phyloP scores from a whole-genome alignment of 2,113 vertebrate species.

The Alligator mississippiensis region DNA sequence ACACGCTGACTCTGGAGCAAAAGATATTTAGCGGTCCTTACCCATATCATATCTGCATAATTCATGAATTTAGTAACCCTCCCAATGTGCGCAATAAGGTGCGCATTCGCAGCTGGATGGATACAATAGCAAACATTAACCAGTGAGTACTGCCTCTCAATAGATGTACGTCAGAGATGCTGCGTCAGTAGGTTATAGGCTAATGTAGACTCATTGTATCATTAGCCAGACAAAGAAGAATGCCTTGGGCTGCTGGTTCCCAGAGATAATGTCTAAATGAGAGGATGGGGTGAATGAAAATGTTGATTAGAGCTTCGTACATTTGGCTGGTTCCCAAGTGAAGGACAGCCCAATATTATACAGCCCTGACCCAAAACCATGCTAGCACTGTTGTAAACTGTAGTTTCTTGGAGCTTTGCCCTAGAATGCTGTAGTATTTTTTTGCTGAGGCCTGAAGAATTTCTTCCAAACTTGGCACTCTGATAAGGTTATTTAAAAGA shows the following conservation, averaged over 20 bases:
- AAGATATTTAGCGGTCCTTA: conserved; percentile 97
- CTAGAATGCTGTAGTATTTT: not conserved
- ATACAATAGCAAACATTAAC: conserved; percentile 98
- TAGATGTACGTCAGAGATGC: not conserved
- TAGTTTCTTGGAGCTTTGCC: not conserved
- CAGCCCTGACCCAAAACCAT: not conserved
- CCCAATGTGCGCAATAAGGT: conserved; percentile 98
- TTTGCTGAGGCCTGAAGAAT: not conserved
- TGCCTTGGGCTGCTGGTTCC: fast-evolving
- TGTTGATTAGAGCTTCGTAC: not conserved
- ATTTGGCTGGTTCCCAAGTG: not conserved
- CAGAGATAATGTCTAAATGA: not conserved
- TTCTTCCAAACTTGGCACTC: not conserved
- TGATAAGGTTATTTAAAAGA: not conserved
- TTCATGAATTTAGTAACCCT: conserved; percentile 98
- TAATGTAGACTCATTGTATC: not conserved
- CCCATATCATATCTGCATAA: conserved; percentile 95
- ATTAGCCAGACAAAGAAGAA: not conserved
- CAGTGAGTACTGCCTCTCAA: conserved; percentile 84
- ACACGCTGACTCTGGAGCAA: conserved; percentile 91
- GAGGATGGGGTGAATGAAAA: not conserved
- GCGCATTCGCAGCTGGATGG: conserved; percentile 98
- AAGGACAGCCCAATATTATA: not conserved
- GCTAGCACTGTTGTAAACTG: not conserved
- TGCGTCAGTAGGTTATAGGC: not conserved